These are phyloP conservation scores for Troides helena DNA, from an alignment of 2,888 invertebrate species.

Conservation along the genomic window DNA sequence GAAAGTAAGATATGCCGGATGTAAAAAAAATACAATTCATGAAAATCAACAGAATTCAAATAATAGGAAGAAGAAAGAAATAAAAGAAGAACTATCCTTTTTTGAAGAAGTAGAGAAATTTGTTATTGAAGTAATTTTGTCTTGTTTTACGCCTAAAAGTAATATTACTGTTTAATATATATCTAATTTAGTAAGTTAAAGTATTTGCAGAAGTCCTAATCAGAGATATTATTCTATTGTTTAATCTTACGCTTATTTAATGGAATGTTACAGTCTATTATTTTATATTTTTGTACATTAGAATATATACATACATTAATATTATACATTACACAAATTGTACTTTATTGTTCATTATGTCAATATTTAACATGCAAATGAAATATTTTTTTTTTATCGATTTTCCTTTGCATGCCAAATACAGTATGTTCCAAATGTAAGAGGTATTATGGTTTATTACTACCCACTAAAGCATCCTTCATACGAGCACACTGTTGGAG, in stretches of 20 bases:
- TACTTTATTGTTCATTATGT: neutral
- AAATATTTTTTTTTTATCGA: neutral
- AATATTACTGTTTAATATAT: neutral
- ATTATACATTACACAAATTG: neutral
- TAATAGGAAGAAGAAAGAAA: too few species aligned
- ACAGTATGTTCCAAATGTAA: slow-evolving; percentile 13
- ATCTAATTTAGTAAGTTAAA: slow-evolving; percentile 1
- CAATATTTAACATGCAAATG: neutral
- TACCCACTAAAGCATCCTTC: slow-evolving; percentile 14
- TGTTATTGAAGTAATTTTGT: too few species aligned
- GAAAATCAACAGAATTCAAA: too few species aligned
- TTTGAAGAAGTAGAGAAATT: too few species aligned
- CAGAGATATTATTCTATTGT: neutral
- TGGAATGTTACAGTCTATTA: too few species aligned
- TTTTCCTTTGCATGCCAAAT: neutral
- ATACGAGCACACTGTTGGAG: neutral
- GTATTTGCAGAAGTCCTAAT: neutral
- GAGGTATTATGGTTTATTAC: slow-evolving; percentile 41
- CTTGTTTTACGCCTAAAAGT: neutral
- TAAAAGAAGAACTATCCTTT: too few species aligned
- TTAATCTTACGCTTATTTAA: too few species aligned
- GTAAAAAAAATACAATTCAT: too few species aligned
- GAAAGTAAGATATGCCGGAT: too few species aligned
- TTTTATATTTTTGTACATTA: too few species aligned
- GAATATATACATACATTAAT: too few species aligned